phyloP scores from a whole-genome alignment of 2,888 invertebrate genomes.

The Sinohyriopsis cumingii region DNA sequence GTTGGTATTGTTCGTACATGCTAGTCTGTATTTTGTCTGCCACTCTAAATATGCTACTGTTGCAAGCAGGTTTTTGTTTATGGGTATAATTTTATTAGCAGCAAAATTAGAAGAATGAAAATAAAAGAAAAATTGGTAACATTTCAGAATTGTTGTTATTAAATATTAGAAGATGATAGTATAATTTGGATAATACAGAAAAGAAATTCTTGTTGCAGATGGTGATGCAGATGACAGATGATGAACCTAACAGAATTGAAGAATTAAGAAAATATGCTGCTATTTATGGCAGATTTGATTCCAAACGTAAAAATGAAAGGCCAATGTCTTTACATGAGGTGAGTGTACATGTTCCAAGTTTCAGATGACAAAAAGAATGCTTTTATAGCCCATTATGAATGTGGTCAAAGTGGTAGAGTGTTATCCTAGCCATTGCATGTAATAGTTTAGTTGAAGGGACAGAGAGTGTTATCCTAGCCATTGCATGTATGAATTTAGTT shows the following conservation, averaged over 20 bases:
- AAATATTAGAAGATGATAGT: too few species aligned
- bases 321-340: constrained; percentile 97
- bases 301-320: constrained; percentile 96
- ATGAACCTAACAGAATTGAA: constrained; percentile 88
- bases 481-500: too few species aligned
- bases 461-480: too few species aligned
- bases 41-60: too few species aligned
- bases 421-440: too few species aligned
- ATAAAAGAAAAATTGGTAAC: neutral
- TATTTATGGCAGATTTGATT: constrained; percentile 98
- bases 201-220: constrained; percentile 73
- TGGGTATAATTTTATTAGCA: neutral
- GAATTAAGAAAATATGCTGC: constrained; percentile 88
- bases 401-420: too few species aligned
- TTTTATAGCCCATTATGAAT: neutral
- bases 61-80: neutral
- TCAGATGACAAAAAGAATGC: neutral
- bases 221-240: constrained; percentile 92
- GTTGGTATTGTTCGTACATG: too few species aligned
- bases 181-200: too few species aligned
- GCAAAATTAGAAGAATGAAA: neutral
- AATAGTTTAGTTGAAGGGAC: too few species aligned
- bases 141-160: too few species aligned
- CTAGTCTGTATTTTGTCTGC: too few species aligned
- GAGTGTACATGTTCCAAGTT: constrained; percentile 29